These are phyloP conservation scores for Arrhopalites spinosus DNA, from an alignment of 2,888 invertebrate genomes.

Conservation along the genomic window DNA sequence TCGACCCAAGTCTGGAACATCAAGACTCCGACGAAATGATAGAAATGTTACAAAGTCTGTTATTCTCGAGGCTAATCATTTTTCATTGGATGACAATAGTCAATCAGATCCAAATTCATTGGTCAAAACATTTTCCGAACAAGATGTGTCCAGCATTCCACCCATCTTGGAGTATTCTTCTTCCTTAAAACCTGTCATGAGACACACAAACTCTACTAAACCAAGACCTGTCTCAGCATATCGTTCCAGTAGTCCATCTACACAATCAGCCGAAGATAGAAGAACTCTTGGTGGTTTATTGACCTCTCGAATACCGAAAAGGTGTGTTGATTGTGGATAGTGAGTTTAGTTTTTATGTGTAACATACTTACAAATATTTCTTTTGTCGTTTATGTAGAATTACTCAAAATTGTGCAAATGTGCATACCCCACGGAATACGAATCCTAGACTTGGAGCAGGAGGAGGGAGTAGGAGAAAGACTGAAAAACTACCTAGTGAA, in stretches of 20 bases:
- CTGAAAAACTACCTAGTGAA: constrained; percentile 22
- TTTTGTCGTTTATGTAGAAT: no score
- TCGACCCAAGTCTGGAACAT: constrained; percentile 30
- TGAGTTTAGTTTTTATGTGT: no score
- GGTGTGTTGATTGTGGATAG: no score
- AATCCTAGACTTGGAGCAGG: not conserved
- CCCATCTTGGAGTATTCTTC: constrained; percentile 30
- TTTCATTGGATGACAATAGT: constrained; percentile 21
- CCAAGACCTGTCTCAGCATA: constrained; percentile 37
- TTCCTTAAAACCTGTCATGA: constrained; percentile 17
- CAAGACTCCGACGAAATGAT: constrained; percentile 39
- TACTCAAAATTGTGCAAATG: constrained; percentile 12
- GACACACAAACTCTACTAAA: constrained; percentile 8
- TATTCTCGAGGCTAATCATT: constrained; percentile 45
- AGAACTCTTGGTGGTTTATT: constrained; percentile 8
- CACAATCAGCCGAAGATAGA: constrained; percentile 3
- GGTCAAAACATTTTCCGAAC: constrained; percentile 55
- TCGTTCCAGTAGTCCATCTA: constrained; percentile 30
- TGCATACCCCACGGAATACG: constrained; percentile 1
- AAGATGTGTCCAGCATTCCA: constrained; percentile 53
- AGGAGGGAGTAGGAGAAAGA: constrained; percentile 29
- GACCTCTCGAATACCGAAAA: constrained; percentile 50
- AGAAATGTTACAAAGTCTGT: constrained; percentile 49
- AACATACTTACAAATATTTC: no score
- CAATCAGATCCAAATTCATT: constrained; percentile 42